Evolutionary conservation across 2,113 vertebrate genomes (phyloP).

Genomic region (Thamnophis sirtalis): DNA sequence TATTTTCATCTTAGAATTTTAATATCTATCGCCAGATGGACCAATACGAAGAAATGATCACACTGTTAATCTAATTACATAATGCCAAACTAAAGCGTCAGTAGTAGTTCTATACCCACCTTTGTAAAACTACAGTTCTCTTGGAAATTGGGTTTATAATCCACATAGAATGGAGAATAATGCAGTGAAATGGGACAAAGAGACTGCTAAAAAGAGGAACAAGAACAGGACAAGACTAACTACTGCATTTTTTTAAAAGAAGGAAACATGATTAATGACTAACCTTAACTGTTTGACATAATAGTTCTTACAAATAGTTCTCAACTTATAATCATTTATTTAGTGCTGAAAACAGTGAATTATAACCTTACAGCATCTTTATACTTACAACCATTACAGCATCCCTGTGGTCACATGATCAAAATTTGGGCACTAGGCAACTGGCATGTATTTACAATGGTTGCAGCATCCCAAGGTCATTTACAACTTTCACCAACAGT

Average conservation of each 20-base stretch:
- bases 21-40: conserved; percentile 37
- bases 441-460: background rate
- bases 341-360: too few species aligned
- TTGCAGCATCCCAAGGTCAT: background rate
- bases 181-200: background rate
- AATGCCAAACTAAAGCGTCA: conserved; percentile 16
- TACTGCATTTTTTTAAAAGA: background rate
- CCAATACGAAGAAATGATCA: conserved; percentile 22
- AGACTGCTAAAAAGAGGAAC: background rate
- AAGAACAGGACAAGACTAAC: background rate
- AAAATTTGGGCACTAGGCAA: background rate
- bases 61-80: conserved; percentile 26
- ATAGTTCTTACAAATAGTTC: background rate
- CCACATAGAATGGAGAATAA: background rate
- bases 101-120: background rate
- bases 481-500: background rate
- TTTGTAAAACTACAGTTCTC: background rate
- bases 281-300: background rate
- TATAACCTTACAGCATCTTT: background rate
- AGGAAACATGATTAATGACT: background rate
- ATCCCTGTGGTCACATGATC: background rate
- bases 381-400: background rate
- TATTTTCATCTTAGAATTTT: conserved; percentile 31
- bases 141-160: conserved; percentile 31
- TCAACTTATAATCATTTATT: background rate